Base-by-base conservation (phyloP, 2,113 vertebrate genomes). In the Chaetops frenatus region DNA sequence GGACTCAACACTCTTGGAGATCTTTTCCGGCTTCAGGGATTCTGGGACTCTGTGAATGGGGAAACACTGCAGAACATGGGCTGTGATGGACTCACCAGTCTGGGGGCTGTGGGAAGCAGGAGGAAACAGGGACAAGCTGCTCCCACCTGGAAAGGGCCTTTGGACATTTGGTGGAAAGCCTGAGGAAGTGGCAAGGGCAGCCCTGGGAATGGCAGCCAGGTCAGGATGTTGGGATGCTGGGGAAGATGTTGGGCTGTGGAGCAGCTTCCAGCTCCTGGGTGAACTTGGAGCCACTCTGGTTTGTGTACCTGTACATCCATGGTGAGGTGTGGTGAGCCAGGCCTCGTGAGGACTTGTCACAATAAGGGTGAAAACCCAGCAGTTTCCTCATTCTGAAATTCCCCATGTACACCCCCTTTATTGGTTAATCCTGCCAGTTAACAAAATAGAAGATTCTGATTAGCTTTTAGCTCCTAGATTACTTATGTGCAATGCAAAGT, bases 401-500 rank as follows among this genome's bases (percentile, higher is more conserved):
- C 83, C 61, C 83, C 70, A 1, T 25, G 8, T 15, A 31, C 2
- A 2, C 40, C 42, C 42, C 66, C 62, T 42, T 78, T 51, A 20
- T 22, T 58, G 74, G 87, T 84, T 96, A 88, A 76, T 97, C 79
- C 72, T 87, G 20, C 1, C 82, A 31, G 94, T 87, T 96, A 95
- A 89, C 67, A 53, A 64, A 91, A 86, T 15, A 87, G 42, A 51
- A 15, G 15, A 25, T 92, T 88, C 78, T 94, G 91, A 92, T 87
- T 35, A 62, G 88, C 54, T 88, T 53, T 94, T 94, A 96, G 54
- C 61, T 60, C 31, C 35, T 48, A 70, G 94, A 77, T 90, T 44
- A 56, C 53, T 81, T 31, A 22, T 10, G 61, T 74, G 84, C 88
- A 71, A 77, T 7, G 33, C 80, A 86, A 80, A 85, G 65, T 81